Evolutionary conservation across 2,888 invertebrate species (phyloP).

Genomic region (Netelia melanura): DNA sequence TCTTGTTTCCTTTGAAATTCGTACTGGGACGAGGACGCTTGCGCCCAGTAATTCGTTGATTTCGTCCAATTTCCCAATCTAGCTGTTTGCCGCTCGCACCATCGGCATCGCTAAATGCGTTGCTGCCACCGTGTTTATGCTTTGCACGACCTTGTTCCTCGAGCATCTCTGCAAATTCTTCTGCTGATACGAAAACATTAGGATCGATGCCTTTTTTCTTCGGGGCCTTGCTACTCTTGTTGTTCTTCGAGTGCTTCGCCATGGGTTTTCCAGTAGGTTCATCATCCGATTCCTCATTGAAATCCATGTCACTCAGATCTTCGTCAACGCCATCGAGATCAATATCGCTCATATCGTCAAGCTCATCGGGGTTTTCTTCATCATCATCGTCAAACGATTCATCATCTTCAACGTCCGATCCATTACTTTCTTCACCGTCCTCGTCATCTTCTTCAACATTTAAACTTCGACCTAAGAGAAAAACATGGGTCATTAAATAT

Average conservation of each 20-base stretch:
- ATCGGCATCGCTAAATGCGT: conserved; percentile 90
- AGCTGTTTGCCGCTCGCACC: conserved; percentile 92
- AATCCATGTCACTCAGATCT: conserved; percentile 84
- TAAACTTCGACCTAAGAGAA: conserved; percentile 49
- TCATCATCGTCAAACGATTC: conserved; percentile 76
- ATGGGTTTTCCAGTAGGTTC: conserved; percentile 68
- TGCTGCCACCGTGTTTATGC: conserved; percentile 88
- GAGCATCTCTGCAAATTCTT: conserved; percentile 94
- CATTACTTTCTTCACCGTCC: conserved; percentile 64
- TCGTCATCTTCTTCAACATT: conserved; percentile 69
- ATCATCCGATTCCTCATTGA: conserved; percentile 79
- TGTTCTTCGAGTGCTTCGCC: conserved; percentile 69
- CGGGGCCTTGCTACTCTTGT: conserved; percentile 61
- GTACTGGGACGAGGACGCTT: conserved; percentile 70
- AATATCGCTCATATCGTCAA: conserved; percentile 81
- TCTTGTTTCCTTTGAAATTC: conserved; percentile 72
- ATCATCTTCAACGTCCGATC: conserved; percentile 67
- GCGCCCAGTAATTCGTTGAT: conserved; percentile 75
- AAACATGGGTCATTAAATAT: conserved; percentile 2
- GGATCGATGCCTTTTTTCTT: conserved; percentile 71
- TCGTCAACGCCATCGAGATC: conserved; percentile 81
- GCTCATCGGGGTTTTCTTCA: conserved; percentile 85
- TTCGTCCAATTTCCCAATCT: conserved; percentile 92
- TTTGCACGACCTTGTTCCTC: conserved; percentile 92
- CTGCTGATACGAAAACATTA: conserved; percentile 92